Percentiles rank a stretch among this genome's conserved stretches.
Evolutionary conservation across 2,797 vertebrate genomes (phyloP).

Genomic region (Coluber constrictor): DNA sequence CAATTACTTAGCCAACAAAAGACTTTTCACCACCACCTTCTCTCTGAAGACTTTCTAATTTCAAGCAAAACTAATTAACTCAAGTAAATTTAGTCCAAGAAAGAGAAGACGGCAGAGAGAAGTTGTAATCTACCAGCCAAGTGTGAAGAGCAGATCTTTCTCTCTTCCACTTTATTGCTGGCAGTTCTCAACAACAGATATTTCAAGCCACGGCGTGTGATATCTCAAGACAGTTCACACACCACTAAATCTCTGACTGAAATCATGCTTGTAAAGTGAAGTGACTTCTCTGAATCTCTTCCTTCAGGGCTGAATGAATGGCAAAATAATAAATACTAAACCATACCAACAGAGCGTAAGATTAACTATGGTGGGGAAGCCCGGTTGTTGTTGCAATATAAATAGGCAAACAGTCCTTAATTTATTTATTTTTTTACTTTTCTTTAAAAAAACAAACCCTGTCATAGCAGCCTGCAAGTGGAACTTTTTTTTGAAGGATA

Average conservation of each 20-base stretch:
- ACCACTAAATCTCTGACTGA: conserved; percentile 39
- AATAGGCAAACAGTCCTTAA: conserved; percentile 23
- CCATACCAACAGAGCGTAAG: conserved; percentile 11
- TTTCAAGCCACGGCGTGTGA: conserved; percentile 51
- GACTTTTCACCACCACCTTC: background rate
- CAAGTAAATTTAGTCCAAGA: conserved; percentile 24
- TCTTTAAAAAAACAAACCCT: background rate
- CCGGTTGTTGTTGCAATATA: background rate
- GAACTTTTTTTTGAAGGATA: background rate
- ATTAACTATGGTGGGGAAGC: background rate
- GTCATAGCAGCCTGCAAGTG: background rate
- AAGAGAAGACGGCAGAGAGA: background rate
- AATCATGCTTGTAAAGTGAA: conserved; percentile 57
- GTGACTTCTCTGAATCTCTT: conserved; percentile 47
- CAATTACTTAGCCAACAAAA: background rate
- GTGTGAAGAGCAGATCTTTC: conserved; percentile 48
- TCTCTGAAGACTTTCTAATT: background rate
- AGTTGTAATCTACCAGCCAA: conserved; percentile 19
- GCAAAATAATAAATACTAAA: conserved; percentile 21
- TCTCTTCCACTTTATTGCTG: background rate
- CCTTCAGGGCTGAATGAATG: conserved; percentile 40
- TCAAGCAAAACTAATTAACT: conserved; percentile 23
- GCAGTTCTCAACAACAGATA: conserved; percentile 32
- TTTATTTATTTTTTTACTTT: background rate
- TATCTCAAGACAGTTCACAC: conserved; percentile 59